Evolutionary conservation across 2,113 vertebrate genomes (phyloP), one percentile per base, ranked within the genome.

Genomic region (Clarias magur): DNA sequence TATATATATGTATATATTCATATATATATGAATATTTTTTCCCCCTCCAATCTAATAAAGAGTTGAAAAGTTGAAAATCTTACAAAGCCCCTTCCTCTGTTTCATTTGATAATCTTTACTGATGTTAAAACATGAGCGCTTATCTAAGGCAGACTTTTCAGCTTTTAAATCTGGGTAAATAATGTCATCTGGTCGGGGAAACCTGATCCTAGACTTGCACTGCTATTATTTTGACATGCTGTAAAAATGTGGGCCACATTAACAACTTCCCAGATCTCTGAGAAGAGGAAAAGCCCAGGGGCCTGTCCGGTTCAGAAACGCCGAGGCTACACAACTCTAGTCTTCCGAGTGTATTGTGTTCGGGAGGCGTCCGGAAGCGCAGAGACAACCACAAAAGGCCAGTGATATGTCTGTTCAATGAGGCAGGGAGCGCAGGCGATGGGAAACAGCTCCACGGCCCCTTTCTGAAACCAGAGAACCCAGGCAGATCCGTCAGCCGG

Each of bases 391-490:
- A 90, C 89, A 90, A 90, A 90, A 88, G 89, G 81, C 76, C 87
- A 88, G 80, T 87, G 87, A 89, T 85, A 80, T 83, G 68, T 89
- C 88, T 90, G 90, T 87, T 90, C 92, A 92, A 92, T 92, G 93
- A 94, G 91, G 91, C 89, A n/a, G 88, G 67, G 88, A 89, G 90
- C 75, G 79, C 89, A 90, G 88, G 91, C 85, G 92, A 86, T 94
- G 94, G 92, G 92, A 95, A 95, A 89, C 87, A 80, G 86, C 76
- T 83, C 75, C 12, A 70, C 72, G 89, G 87, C 89, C 90, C 91
- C 83, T 90, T 85, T 91, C 89, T 91, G 90, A 91, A 93, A 94
- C 93, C 42, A 54, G 90, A 91, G 90, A 92, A 91, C 91, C 89
- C 91, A 89, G 91, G 88, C 89, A 90, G 83, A 92, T 53, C 42